These are phyloP conservation scores for Cyanistes caeruleus DNA, from an alignment of 2,113 vertebrate genomes.

Conservation along the genomic window DNA sequence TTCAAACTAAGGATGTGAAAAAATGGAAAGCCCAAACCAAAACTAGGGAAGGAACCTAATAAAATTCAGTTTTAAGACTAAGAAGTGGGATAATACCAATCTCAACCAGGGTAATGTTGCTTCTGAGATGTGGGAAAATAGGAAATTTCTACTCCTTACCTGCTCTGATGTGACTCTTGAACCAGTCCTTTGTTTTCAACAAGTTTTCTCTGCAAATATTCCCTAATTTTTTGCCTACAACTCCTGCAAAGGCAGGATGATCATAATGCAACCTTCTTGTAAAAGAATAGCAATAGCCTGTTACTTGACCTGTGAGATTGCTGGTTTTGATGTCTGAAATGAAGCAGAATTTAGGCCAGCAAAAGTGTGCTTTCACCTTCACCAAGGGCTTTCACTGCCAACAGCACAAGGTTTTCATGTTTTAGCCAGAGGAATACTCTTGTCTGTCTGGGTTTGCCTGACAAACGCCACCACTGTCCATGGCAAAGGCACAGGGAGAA, in stretches of 20 bases:
- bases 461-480: neutral
- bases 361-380: neutral
- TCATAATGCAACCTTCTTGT: neutral
- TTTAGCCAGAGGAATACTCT: neutral
- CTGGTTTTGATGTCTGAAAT: neutral
- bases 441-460: neutral
- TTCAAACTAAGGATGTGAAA: constrained; percentile 60
- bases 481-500: neutral
- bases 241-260: neutral
- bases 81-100: neutral
- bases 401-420: neutral
- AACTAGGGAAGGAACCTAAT: constrained; percentile 11
- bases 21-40: constrained; percentile 31
- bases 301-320: neutral
- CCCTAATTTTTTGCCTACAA: neutral
- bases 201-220: neutral
- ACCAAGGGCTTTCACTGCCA: neutral
- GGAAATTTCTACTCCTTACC: neutral
- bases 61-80: neutral
- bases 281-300: neutral
- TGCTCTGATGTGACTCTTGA: neutral
- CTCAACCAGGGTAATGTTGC: neutral
- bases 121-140: neutral
- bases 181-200: neutral
- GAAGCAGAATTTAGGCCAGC: neutral